Base-by-base conservation (phyloP, 1,140 invertebrate genomes). In the Bombus difficillimus region DNA sequence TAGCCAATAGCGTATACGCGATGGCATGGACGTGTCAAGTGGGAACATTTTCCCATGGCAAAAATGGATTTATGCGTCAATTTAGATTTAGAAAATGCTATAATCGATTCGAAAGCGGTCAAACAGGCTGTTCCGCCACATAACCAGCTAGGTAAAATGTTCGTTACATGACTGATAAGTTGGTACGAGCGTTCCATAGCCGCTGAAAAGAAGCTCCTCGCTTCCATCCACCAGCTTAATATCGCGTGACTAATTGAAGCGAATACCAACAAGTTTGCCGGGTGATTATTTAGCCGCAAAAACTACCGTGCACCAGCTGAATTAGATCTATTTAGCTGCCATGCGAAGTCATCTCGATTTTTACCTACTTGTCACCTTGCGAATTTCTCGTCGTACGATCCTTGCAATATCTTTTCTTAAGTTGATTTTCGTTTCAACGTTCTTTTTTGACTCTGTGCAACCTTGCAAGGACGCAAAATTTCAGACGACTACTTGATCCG, bases 161-260 rank as follows among this genome's bases (percentile, higher is more conserved):
- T 79, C 28, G 62, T 64, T 79, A 28, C 62, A 47, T 25, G 66
- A 66, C 62, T 66, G 77, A 79, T 68, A 79, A 79, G 41, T 39
- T 34, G 41, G 28, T 34, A 41, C 47, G 34, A 76, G 47, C 74
- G 74, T 76, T 57, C 12, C 34, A 4, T 25, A 32, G 12, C 12
- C 32, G 62, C 12, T 79, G 41, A 66, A 79, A 79, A 66, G n/a
- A 66, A 47, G 39, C 39, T 66, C 76, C n/a, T 12, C 22, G 62
- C 77, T 79, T 78, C 59, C 59, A 32, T 39, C n/a, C 59, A 22
- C 15, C n/a, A 25, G 77, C 41, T 79, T 79, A 79, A 79, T 79
- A 79, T 79, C 62, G 77, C 77, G 39, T 66, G 77, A 79, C 62
- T 79, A 79, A 79, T 79, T 79, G 62, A 79, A 41, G 77, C n/a